These are phyloP conservation scores for Hestina assimilis DNA, from an alignment of 1,140 invertebrate species.

Conservation along the genomic window DNA sequence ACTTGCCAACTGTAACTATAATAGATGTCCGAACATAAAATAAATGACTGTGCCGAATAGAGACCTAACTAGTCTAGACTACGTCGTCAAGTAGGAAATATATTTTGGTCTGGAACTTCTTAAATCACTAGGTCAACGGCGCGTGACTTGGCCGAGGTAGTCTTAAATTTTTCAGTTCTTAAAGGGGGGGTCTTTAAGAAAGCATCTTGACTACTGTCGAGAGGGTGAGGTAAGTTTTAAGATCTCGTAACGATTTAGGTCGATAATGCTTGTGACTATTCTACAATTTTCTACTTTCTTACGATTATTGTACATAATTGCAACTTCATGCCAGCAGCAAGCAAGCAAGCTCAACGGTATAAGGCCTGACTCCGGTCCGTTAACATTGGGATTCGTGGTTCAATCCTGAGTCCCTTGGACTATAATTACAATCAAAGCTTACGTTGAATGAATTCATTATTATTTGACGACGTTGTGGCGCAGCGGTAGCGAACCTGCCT, in stretches of 20 bases:
- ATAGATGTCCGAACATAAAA: constrained; percentile 10
- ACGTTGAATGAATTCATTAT: no score
- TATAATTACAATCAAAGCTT: no score
- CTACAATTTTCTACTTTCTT: no score
- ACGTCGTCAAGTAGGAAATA: constrained; percentile 28
- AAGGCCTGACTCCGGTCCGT: no score
- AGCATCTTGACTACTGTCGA: constrained; percentile 24
- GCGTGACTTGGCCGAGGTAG: constrained; percentile 29
- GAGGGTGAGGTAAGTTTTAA: background rate
- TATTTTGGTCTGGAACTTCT: constrained; percentile 24
- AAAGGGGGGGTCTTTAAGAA: constrained; percentile 4
- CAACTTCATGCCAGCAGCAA: no score
- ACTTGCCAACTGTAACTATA: constrained; percentile 8
- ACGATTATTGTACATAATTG: no score
- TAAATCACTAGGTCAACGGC: constrained; percentile 30
- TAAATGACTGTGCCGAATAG: constrained; percentile 6
- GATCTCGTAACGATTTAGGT: background rate
- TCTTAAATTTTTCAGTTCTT: constrained; percentile 30
- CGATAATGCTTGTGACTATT: no score
- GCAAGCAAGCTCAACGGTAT: no score
- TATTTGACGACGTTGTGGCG: no score
- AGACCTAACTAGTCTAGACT: constrained; percentile 15
- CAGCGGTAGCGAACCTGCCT: no score
- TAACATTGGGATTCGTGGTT: no score
- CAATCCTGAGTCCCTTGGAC: no score